Percentiles rank a stretch among this genome's conserved stretches.
Evolutionary conservation across 2,797 vertebrate genomes (phyloP).

Genomic region (Chrysocyon brachyurus): DNA sequence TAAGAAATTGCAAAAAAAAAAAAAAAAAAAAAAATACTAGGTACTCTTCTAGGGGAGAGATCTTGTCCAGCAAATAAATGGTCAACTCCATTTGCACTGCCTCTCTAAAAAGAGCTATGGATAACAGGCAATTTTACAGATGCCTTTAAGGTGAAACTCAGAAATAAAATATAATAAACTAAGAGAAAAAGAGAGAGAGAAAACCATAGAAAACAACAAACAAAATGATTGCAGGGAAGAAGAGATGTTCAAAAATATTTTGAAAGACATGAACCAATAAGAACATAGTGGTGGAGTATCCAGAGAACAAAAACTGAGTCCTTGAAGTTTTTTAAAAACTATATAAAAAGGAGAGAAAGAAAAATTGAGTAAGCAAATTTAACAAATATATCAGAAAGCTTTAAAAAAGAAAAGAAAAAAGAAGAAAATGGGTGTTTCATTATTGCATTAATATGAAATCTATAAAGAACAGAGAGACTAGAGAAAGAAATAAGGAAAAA

Average conservation of each 20-base stretch:
- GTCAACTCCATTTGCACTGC: not conserved
- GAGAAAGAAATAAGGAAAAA: not conserved
- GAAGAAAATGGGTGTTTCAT: not conserved
- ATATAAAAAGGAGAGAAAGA: not conserved
- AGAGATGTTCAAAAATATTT: not conserved
- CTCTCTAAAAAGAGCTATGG: not conserved
- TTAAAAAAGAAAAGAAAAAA: not conserved
- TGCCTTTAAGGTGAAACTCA: not conserved
- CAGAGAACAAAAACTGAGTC: not conserved
- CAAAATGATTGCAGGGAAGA: not conserved
- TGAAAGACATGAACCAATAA: not conserved
- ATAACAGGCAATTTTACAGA: not conserved
- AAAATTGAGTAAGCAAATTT: not conserved
- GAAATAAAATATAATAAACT: not conserved
- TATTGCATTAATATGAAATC: not conserved
- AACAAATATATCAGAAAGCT: not conserved
- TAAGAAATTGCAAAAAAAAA: not conserved
- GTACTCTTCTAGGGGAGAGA: not conserved
- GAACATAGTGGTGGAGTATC: not conserved
- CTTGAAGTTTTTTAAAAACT: not conserved
- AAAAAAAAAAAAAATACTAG: not conserved
- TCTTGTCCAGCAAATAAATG: not conserved
- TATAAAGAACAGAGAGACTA: not conserved
- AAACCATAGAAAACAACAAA: not conserved
- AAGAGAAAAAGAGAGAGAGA: not conserved